phyloP scores from a whole-genome alignment of 2,888 invertebrate species.

The Agrypnus murinus region DNA sequence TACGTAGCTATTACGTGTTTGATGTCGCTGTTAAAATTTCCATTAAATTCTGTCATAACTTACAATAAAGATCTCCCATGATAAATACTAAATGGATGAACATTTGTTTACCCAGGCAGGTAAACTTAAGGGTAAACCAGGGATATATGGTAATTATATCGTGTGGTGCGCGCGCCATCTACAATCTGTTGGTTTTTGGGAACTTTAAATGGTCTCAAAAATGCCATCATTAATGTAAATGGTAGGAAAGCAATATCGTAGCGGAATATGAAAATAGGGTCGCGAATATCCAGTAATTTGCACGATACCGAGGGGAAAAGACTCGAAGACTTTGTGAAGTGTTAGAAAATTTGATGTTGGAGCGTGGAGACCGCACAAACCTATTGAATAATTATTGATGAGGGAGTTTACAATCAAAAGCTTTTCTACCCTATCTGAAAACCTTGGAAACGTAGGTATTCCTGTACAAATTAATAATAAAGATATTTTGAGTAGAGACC shows the following conservation, averaged over 20 bases:
- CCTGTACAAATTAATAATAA: slow-evolving; percentile 53
- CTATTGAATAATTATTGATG: slow-evolving; percentile 23
- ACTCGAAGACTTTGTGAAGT: background rate
- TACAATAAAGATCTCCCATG: slow-evolving; percentile 34
- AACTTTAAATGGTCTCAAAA: slow-evolving; percentile 24
- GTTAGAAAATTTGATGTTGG: slow-evolving; percentile 14
- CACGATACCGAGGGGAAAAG: background rate
- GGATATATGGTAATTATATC: slow-evolving; percentile 22
- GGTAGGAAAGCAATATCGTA: slow-evolving; percentile 32
- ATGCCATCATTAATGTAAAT: slow-evolving; percentile 32
- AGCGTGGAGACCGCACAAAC: slow-evolving; percentile 5
- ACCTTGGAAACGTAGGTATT: slow-evolving; percentile 21
- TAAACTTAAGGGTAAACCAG: slow-evolving; percentile 24
- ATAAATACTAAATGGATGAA: slow-evolving; percentile 22
- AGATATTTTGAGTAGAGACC: slow-evolving; percentile 51
- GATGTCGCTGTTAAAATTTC: slow-evolving; percentile 27
- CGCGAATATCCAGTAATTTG: slow-evolving; percentile 25
- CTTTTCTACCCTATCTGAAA: background rate
- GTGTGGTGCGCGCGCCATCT: slow-evolving; percentile 8
- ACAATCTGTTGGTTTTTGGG: slow-evolving; percentile 20
- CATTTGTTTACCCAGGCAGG: slow-evolving; percentile 30
- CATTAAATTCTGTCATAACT: slow-evolving; percentile 34
- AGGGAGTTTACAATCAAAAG: background rate
- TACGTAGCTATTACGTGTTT: slow-evolving; percentile 13
- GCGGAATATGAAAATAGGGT: slow-evolving; percentile 29